Percentiles rank a stretch among this genome's conserved stretches.
Evolutionary conservation across 1,140 invertebrate genomes (phyloP).

Genomic region (Bradynema listronoti): DNA sequence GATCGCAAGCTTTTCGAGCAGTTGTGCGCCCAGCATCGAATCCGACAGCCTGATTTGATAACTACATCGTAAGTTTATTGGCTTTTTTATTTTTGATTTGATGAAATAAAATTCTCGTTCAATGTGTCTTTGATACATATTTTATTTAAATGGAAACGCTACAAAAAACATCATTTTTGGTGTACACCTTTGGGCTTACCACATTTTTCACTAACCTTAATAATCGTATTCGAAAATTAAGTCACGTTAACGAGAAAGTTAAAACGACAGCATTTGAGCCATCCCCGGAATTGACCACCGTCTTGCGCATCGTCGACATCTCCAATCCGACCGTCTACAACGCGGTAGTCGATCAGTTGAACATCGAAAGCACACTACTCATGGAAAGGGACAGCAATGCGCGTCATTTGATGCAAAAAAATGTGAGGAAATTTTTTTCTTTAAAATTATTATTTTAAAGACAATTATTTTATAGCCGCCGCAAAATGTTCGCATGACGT

Average conservation of each 20-base stretch:
- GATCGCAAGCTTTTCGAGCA: constrained; percentile 25
- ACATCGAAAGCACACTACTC: constrained; percentile 30
- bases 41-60: constrained; percentile 5
- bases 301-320: constrained; percentile 30
- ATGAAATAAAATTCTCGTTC: neutral
- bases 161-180: too few species aligned
- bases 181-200: too few species aligned
- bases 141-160: too few species aligned
- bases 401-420: constrained; percentile 34
- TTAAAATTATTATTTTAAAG: neutral
- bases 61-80: constrained; percentile 8
- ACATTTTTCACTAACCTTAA: too few species aligned
- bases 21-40: neutral
- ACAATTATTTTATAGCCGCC: constrained; percentile 35
- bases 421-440: constrained; percentile 16
- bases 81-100: neutral
- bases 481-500: constrained; percentile 24
- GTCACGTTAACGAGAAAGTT: constrained; percentile 10
- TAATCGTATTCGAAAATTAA: too few species aligned
- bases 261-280: constrained; percentile 32
- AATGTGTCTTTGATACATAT: too few species aligned
- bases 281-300: constrained; percentile 14
- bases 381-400: constrained; percentile 42
- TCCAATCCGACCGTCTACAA: constrained; percentile 39
- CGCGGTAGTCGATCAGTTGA: constrained; percentile 18